Percentiles rank a stretch among this genome's conserved stretches.
phyloP scores from a whole-genome alignment of 2,888 invertebrate species.

The Idaea dimidiata region DNA sequence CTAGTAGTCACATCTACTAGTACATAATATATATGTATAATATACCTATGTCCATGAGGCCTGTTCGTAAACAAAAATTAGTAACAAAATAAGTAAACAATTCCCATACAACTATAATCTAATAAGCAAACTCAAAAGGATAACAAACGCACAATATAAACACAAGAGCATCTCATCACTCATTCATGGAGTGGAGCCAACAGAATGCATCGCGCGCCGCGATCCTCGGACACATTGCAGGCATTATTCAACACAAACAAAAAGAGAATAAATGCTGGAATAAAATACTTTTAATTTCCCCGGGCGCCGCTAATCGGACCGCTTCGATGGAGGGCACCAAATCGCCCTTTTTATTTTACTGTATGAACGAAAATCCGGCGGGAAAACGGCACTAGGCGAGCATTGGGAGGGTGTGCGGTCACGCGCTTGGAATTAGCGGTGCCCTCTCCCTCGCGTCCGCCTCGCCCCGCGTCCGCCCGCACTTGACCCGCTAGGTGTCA shows the following conservation, averaged over 20 bases:
- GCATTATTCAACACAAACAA: constrained; percentile 68
- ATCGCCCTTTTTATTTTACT: constrained; percentile 79
- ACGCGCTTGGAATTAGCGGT: constrained; percentile 71
- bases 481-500: constrained; percentile 73
- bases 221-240: constrained; percentile 34
- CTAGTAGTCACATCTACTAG: too few relatives aligned
- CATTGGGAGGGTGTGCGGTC: constrained; percentile 55
- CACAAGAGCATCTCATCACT: constrained; percentile 38
- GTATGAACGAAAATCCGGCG: constrained; percentile 77
- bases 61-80: not conserved
- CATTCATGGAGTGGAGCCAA: constrained; percentile 32
- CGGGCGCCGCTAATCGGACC: constrained; percentile 77
- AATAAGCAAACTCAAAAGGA: constrained; percentile 29
- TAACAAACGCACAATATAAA: constrained; percentile 32
- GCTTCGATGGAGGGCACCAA: constrained; percentile 75
- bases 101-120: constrained; percentile 14
- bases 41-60: not conserved
- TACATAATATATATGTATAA: too few relatives aligned
- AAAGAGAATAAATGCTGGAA: constrained; percentile 76
- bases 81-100: constrained; percentile 2
- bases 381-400: constrained; percentile 60
- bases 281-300: constrained; percentile 80
- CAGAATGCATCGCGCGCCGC: constrained; percentile 28
- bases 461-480: constrained; percentile 43
- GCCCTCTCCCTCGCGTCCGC: constrained; percentile 25